These are phyloP conservation scores for Antheraea yamamai DNA, from an alignment of 2,888 invertebrate species.

Conservation along the genomic window DNA sequence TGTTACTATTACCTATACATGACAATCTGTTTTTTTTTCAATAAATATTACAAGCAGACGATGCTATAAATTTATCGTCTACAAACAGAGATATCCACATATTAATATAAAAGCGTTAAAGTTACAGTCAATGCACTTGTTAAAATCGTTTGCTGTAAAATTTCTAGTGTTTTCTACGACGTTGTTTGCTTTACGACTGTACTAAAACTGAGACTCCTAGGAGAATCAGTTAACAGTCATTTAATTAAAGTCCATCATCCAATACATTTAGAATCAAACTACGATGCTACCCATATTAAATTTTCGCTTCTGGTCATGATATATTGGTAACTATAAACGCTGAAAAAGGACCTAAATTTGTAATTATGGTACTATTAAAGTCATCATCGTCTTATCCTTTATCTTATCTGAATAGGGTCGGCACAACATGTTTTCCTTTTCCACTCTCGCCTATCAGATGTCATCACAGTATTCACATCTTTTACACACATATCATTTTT, in stretches of 20 bases:
- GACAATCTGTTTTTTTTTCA: not conserved
- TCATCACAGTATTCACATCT: no score
- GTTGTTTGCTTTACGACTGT: not conserved
- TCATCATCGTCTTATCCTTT: no score
- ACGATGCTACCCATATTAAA: no score
- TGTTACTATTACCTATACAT: not conserved
- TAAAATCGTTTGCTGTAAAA: not conserved
- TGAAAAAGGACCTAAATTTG: no score
- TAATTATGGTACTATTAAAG: no score
- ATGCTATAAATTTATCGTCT: not conserved
- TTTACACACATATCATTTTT: no score
- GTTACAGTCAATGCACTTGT: constrained; percentile 9
- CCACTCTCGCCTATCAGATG: no score
- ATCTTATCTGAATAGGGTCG: no score
- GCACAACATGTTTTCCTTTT: no score
- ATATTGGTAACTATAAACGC: no score
- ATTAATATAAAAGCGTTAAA: not conserved
- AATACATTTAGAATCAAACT: no score
- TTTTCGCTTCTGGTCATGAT: no score
- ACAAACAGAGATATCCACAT: not conserved
- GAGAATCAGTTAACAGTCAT: not conserved
- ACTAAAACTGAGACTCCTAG: not conserved
- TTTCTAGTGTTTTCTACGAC: not conserved
- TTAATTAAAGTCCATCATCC: not conserved
- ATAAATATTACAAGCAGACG: not conserved